Evolutionary conservation across 2,113 vertebrate genomes (phyloP).

Genomic region (Tetrao urogallus): DNA sequence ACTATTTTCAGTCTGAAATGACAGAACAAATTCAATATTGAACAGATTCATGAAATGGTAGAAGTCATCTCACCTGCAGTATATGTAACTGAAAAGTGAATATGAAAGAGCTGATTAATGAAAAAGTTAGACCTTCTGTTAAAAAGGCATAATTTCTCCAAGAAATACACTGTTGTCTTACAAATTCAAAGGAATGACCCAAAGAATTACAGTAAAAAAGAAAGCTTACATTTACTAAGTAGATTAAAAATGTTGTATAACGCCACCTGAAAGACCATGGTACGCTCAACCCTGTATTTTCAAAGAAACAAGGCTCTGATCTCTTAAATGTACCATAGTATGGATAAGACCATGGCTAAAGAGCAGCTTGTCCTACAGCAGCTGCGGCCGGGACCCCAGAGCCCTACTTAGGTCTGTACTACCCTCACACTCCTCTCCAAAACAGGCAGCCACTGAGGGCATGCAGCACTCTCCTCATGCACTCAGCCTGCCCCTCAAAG

Average conservation of each 20-base stretch:
- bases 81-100: neutral
- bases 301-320: accelerated
- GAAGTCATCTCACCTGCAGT: neutral
- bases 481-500: neutral
- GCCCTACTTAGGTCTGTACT: neutral
- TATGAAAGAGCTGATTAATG: neutral
- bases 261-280: neutral
- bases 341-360: neutral
- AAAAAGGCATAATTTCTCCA: neutral
- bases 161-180: neutral
- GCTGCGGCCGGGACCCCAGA: neutral
- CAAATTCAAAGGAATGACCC: neutral
- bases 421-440: neutral
- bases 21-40: neutral
- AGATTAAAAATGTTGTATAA: neutral
- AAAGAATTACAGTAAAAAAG: neutral
- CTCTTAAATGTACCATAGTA: neutral
- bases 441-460: neutral
- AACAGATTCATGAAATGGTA: neutral
- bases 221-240: neutral
- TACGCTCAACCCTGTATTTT: neutral
- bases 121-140: neutral
- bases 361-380: neutral
- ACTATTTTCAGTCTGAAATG: neutral
- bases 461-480: accelerated